Evolutionary conservation across 1,140 invertebrate genomes (phyloP).

Genomic region (Caerostris darwini): DNA sequence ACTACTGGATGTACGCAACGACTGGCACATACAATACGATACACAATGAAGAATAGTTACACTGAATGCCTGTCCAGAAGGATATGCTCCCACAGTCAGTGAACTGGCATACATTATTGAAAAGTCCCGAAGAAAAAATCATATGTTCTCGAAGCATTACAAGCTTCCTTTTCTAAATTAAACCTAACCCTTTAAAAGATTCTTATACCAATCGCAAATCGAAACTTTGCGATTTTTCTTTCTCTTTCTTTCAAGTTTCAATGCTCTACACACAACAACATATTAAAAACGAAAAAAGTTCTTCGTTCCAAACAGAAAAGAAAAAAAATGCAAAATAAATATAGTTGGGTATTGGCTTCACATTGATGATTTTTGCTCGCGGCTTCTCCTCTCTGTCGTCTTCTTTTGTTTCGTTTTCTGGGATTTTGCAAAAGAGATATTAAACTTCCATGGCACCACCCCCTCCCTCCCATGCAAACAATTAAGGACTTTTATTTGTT

Average conservation of each 20-base stretch:
- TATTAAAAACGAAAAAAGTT: slow-evolving; percentile 13
- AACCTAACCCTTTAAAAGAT: neutral
- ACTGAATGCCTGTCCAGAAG: too few relatives aligned
- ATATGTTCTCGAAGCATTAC: slow-evolving; percentile 3
- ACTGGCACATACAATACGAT: too few relatives aligned
- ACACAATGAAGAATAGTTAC: too few relatives aligned
- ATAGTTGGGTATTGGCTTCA: slow-evolving; percentile 32
- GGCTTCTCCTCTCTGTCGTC: neutral
- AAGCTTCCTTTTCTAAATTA: neutral
- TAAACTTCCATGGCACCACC: neutral
- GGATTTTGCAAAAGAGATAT: neutral
- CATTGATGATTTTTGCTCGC: slow-evolving; percentile 18
- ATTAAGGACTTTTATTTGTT: slow-evolving; percentile 1
- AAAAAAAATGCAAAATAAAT: slow-evolving; percentile 8
- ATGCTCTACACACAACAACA: neutral
- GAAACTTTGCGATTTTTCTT: slow-evolving; percentile 34
- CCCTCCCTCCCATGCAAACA: neutral
- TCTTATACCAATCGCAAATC: slow-evolving; percentile 1
- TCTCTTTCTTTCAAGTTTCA: neutral
- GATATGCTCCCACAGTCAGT: too few relatives aligned
- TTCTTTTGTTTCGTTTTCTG: neutral
- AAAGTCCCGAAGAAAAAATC: neutral
- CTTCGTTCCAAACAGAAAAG: neutral
- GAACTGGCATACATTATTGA: too few relatives aligned
- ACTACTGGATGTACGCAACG: too few relatives aligned